Percentiles rank a stretch among this genome's conserved stretches.
phyloP scores from a whole-genome alignment of 2,113 vertebrate species.

The Anolis carolinensis region DNA sequence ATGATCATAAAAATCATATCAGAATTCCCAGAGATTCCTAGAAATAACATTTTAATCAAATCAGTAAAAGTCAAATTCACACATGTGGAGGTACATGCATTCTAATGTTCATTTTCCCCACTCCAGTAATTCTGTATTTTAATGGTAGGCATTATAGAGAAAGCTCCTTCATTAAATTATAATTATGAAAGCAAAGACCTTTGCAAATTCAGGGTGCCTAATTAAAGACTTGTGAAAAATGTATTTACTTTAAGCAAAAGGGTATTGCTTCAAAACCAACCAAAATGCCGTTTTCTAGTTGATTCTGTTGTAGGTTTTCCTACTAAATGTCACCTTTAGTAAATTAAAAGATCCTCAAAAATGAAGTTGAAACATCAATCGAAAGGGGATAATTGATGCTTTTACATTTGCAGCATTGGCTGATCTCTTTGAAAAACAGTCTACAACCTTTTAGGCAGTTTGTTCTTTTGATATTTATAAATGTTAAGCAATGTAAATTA shows the following conservation, averaged over 20 bases:
- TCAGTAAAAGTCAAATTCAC: background rate
- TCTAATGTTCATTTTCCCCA: background rate
- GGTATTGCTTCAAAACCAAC: background rate
- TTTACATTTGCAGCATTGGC: conserved; percentile 23
- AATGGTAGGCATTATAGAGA: background rate
- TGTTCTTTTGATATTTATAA: conserved; percentile 45
- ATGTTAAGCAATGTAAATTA: conserved; percentile 47
- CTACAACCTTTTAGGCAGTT: conserved; percentile 29
- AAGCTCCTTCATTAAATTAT: background rate
- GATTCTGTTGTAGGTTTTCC: background rate
- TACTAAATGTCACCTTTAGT: conserved; percentile 34
- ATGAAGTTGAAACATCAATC: conserved; percentile 2
- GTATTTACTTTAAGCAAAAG: conserved; percentile 15
- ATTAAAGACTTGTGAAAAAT: conserved; percentile 24
- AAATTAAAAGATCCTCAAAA: conserved; percentile 22
- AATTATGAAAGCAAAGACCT: conserved; percentile 21
- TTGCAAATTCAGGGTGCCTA: conserved; percentile 1
- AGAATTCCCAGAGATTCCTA: too few species aligned
- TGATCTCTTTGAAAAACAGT: conserved; percentile 23
- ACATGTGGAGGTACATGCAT: background rate
- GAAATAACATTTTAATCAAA: too few species aligned
- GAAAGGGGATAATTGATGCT: conserved; percentile 23
- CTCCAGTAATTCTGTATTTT: conserved; percentile 1
- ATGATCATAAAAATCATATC: too few species aligned
- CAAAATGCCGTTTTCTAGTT: background rate